A percentile compares a stretch with the other conserved stretches of the same genome.
Evolutionary conservation across 2,113 vertebrate genomes (phyloP).

Genomic region (Amphiprion percula): DNA sequence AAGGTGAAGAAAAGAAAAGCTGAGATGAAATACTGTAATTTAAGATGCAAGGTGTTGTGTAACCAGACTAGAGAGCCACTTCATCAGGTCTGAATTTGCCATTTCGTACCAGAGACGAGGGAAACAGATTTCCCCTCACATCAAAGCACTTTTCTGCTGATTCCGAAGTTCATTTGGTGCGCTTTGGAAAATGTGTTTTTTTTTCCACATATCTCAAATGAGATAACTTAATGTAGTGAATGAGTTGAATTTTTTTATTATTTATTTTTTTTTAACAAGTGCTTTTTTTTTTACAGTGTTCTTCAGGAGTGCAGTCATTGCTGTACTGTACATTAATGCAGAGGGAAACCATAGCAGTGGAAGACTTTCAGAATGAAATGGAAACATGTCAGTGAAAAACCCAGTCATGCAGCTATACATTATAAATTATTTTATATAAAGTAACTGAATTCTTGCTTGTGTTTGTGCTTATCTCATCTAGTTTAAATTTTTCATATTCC

Average conservation of each 20-base stretch:
- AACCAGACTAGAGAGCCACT: background rate
- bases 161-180: background rate
- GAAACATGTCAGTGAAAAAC: background rate
- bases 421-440: background rate
- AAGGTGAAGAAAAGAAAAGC: background rate
- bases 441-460: too few relatives aligned
- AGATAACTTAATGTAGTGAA: background rate
- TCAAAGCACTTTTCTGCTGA: background rate
- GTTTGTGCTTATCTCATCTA: background rate
- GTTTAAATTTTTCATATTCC: too few relatives aligned
- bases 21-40: background rate
- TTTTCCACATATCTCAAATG: background rate
- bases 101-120: slow-evolving; percentile 6
- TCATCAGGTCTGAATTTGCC: slow-evolving; percentile 1
- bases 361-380: background rate
- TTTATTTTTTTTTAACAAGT: background rate
- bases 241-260: background rate
- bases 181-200: background rate
- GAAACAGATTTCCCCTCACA: background rate
- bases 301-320: background rate
- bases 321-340: background rate
- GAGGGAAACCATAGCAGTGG: background rate
- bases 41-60: background rate
- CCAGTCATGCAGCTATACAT: background rate
- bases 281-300: background rate